phyloP scores from a whole-genome alignment of 2,113 vertebrate genomes.

The Camelus bactrianus region DNA sequence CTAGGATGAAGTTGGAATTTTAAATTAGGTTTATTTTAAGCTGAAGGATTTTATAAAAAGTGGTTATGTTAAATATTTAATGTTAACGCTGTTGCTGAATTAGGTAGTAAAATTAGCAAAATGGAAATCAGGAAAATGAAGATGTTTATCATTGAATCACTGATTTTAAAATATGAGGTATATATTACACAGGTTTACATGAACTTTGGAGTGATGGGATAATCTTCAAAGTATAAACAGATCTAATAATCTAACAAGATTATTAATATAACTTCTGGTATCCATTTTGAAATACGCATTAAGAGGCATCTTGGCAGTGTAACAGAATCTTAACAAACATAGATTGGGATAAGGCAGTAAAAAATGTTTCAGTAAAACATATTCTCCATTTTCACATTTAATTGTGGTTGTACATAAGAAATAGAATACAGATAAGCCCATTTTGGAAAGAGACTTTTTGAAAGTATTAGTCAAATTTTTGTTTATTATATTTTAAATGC shows the following conservation, averaged over 20 bases:
- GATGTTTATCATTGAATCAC: background rate
- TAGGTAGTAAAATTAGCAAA: background rate
- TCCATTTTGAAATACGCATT: background rate
- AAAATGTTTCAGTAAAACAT: slow-evolving; percentile 12
- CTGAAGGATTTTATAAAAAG: background rate
- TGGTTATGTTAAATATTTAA: slow-evolving; percentile 25
- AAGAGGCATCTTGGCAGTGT: background rate
- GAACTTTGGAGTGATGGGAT: background rate
- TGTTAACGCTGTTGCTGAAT: background rate
- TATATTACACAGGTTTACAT: background rate
- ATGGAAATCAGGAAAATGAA: background rate
- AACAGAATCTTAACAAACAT: slow-evolving; percentile 16
- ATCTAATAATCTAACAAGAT: background rate
- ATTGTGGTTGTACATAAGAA: background rate
- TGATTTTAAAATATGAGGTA: background rate
- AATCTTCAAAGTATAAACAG: background rate
- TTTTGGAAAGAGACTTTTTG: slow-evolving; percentile 39
- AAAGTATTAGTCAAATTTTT: slow-evolving; percentile 14
- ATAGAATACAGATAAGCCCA: background rate
- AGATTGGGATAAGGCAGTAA: background rate
- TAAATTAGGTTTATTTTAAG: background rate
- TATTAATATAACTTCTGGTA: background rate
- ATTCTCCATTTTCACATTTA: background rate
- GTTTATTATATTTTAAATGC: background rate
- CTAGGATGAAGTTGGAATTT: background rate